Evolutionary conservation across 2,888 invertebrate species (phyloP).

Genomic region (Vanessa cardui): DNA sequence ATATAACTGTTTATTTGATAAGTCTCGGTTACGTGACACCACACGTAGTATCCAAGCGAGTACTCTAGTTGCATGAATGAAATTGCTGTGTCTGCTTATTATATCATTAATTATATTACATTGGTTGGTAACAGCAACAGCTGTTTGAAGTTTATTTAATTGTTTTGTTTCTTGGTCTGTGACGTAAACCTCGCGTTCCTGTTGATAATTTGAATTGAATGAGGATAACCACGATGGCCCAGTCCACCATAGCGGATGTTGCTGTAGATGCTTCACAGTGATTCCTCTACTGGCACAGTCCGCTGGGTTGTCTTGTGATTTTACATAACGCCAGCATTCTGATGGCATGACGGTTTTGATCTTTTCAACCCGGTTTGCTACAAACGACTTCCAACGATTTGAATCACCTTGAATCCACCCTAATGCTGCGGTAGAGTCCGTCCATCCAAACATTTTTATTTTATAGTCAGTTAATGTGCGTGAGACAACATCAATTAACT

Average conservation of each 20-base stretch:
- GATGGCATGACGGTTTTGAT: conserved; percentile 26
- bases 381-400: no score
- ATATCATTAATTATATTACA: no score
- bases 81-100: no score
- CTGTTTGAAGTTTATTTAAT: background rate
- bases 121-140: no score
- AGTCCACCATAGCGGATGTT: conserved; percentile 36
- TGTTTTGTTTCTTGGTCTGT: background rate
- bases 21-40: no score
- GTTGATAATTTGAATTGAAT: background rate
- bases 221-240: conserved; percentile 28
- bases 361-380: no score
- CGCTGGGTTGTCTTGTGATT: conserved; percentile 40
- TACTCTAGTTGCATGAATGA: no score
- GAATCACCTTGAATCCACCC: no score
- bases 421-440: no score
- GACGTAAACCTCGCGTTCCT: background rate
- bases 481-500: conserved; percentile 31
- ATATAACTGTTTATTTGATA: no score
- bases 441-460: no score
- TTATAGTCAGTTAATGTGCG: background rate
- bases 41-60: no score
- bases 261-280: conserved; percentile 22
- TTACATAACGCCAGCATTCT: conserved; percentile 39
- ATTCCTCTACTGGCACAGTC: conserved; percentile 41